Conservation (phyloP, 2,888 invertebrate species). For the Pristionchus exspectatus region DNA sequence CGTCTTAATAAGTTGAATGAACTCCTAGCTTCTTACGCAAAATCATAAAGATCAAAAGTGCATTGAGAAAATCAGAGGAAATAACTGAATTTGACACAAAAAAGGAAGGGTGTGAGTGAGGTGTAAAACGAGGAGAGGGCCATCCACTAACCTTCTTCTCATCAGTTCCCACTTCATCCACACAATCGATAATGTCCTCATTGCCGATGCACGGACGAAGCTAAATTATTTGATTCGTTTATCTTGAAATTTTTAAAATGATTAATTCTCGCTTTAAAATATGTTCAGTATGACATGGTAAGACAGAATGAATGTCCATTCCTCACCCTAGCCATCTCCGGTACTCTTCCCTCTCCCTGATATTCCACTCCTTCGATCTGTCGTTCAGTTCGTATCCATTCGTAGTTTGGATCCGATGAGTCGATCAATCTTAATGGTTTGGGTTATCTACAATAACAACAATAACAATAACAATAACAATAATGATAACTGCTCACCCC, state of each 20-base stretch:
- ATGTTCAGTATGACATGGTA: too few species aligned
- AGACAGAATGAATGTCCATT: not conserved
- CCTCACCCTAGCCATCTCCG: slow-evolving; percentile 13
- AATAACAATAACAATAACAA: not conserved
- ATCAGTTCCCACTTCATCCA: not conserved
- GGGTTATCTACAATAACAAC: not conserved
- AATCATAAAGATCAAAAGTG: not conserved
- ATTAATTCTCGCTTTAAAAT: too few species aligned
- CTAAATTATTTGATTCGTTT: not conserved
- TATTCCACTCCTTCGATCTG: slow-evolving; percentile 27
- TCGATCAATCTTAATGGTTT: not conserved
- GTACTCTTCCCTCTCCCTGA: not conserved
- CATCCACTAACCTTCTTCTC: not conserved
- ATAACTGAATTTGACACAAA: not conserved
- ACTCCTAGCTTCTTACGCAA: not conserved
- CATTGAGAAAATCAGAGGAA: not conserved
- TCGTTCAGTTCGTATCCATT: not conserved
- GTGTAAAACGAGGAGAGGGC: not conserved
- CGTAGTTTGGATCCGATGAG: not conserved
- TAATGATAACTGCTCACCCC: not conserved
- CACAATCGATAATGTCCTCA: not conserved
- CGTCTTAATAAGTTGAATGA: not conserved
- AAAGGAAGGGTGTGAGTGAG: not conserved
- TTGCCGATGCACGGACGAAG: not conserved
- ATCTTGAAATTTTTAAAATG: too few species aligned